Evolutionary conservation across 2,113 vertebrate genomes (phyloP), one percentile per base, ranked within the genome.

Genomic region (Microcebus lehilahytsara): DNA sequence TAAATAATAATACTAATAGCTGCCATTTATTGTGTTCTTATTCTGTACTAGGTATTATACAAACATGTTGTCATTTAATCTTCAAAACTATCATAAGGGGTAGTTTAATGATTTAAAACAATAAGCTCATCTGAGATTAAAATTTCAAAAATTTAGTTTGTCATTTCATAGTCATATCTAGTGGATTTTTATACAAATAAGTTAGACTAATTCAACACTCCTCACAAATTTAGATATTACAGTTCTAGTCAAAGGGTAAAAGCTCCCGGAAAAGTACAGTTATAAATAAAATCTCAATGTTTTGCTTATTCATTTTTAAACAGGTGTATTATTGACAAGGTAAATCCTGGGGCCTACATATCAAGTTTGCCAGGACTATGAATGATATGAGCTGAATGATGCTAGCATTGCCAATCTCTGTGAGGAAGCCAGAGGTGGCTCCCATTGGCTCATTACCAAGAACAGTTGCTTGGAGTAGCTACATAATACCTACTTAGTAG

Each of bases 101-200:
- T 93, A 86, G 27, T 64, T 94, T 86, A 95, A 2, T 86, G 67
- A 90, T 96, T 32, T 19, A 9, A 90, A 89, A 69, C 32, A 85
- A 81, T 16, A 14, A 83, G 12, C 5, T 67, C 79, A 83, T 42
- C 75, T 83, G 62, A 90, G 92, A 67, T 46, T 17, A 56, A 93
- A 80, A 22, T 22, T 51, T 51, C 72, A 86, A 77, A 25, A 80
- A 79, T 40, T 66, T 56, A 17, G 20, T 89, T 95, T 95, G 72
- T 80, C 22, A 80, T 69, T 83, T 27, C 94, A 40, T 2, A 81
- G 67, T 62, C 20, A 67, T 16, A 89, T 22, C 34, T 53, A 62
- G 30, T 93, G 42, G 46, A 71, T 94, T 86, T 92, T 96, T 95
- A 60, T 83, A 72, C 83, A 85, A 89, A 64, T 79, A 85, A 58